phyloP scores from a whole-genome alignment of 2,888 invertebrate genomes.

The Chironomus tentans region DNA sequence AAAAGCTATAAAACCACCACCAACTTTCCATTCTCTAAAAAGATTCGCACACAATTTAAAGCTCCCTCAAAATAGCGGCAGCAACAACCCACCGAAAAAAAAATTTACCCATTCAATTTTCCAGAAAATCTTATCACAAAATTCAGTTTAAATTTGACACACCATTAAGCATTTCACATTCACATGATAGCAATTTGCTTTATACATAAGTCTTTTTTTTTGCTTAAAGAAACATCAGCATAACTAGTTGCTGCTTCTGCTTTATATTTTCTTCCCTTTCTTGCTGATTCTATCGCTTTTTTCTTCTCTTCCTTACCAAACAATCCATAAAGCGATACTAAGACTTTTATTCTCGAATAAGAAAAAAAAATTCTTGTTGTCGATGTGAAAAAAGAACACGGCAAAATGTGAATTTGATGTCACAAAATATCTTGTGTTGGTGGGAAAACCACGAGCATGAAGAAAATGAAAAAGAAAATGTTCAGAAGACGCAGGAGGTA shows the following conservation, averaged over 20 bases:
- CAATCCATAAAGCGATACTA: neutral
- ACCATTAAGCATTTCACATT: conserved; percentile 3
- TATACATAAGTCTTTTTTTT: too few relatives aligned
- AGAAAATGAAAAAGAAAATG: neutral
- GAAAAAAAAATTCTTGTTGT: too few relatives aligned
- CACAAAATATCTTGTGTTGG: neutral
- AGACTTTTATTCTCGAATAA: neutral
- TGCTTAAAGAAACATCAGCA: too few relatives aligned
- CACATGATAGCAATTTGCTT: neutral
- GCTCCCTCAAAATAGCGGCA: neutral
- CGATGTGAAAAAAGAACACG: too few relatives aligned
- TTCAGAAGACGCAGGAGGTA: neutral
- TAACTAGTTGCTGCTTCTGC: too few relatives aligned
- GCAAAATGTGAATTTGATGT: neutral
- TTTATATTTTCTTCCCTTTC: too few relatives aligned
- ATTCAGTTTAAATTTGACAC: conserved; percentile 4
- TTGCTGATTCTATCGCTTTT: neutral
- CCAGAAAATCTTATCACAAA: neutral
- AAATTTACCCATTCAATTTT: too few relatives aligned
- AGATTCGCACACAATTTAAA: too few relatives aligned
- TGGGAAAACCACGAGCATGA: too few relatives aligned
- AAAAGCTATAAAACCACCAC: too few relatives aligned
- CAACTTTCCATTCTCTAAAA: too few relatives aligned
- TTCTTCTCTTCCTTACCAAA: neutral
- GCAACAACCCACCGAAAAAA: too few relatives aligned